Evolutionary conservation across 2,113 vertebrate genomes (phyloP).

Genomic region (Zeus faber): DNA sequence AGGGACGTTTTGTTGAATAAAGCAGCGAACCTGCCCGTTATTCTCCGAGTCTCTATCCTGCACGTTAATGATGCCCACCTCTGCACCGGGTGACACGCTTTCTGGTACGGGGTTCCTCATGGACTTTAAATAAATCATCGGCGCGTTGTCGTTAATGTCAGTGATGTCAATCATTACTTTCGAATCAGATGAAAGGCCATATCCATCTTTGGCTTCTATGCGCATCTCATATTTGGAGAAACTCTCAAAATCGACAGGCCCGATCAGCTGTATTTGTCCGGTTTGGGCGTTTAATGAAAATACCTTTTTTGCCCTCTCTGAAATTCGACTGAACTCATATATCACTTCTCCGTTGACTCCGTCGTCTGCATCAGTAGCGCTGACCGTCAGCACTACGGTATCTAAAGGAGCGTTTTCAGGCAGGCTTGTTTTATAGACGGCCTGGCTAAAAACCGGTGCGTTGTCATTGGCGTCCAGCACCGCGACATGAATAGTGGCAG

Average conservation of each 20-base stretch:
- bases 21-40: slow-evolving; percentile 64
- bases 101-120: slow-evolving; percentile 61
- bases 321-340: slow-evolving; percentile 65
- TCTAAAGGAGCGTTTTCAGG: slow-evolving; percentile 44
- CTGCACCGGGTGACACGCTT: slow-evolving; percentile 58
- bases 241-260: slow-evolving; percentile 68
- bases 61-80: slow-evolving; percentile 74
- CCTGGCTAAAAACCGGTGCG: too few species aligned
- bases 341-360: slow-evolving; percentile 66
- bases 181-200: slow-evolving; percentile 56
- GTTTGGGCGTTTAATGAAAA: slow-evolving; percentile 64
- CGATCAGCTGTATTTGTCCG: slow-evolving; percentile 63
- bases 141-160: slow-evolving; percentile 76
- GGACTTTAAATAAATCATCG: slow-evolving; percentile 69
- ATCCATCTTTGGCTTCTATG: slow-evolving; percentile 66
- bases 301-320: slow-evolving; percentile 37
- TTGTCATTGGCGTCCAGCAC: slow-evolving; percentile 69
- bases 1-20: slow-evolving; percentile 51
- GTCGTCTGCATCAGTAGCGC: slow-evolving; percentile 74
- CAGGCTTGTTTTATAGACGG: slow-evolving; percentile 52
- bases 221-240: slow-evolving; percentile 59
- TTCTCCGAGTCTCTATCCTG: slow-evolving; percentile 70
- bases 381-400: slow-evolving; percentile 53
- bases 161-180: slow-evolving; percentile 69
- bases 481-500: slow-evolving; percentile 44